Conservation (phyloP, 2,113 vertebrate species). For the Pipa parva region DNA sequence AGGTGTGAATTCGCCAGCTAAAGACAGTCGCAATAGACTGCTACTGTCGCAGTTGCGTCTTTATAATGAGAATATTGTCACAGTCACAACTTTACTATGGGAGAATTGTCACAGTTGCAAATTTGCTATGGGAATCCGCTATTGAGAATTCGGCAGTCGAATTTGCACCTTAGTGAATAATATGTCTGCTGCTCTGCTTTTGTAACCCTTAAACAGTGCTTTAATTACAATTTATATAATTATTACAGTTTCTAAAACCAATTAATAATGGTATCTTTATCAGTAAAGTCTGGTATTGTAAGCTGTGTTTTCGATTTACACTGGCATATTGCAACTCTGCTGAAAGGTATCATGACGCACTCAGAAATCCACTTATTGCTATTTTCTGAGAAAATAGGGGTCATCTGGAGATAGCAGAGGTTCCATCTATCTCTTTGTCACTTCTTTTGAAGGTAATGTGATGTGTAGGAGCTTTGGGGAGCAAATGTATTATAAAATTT, state of each 20-base stretch:
- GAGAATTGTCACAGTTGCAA: too few relatives aligned
- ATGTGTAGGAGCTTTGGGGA: slow-evolving; percentile 19
- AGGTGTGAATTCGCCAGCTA: too few relatives aligned
- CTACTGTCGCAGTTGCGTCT: too few relatives aligned
- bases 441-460: slow-evolving; percentile 20
- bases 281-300: slow-evolving; percentile 1
- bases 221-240: too few relatives aligned
- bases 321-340: slow-evolving; percentile 11
- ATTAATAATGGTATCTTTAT: neutral
- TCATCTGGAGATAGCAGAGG: slow-evolving; percentile 7
- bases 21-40: too few relatives aligned
- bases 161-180: too few relatives aligned
- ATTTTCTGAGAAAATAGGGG: slow-evolving; percentile 29
- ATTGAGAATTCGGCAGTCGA: too few relatives aligned
- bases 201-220: too few relatives aligned
- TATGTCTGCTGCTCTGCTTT: too few relatives aligned
- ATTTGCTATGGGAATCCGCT: too few relatives aligned
- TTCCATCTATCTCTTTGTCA: slow-evolving; percentile 19
- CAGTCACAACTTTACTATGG: too few relatives aligned
- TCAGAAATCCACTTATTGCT: slow-evolving; percentile 16
- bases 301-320: slow-evolving; percentile 23
- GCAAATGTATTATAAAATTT: slow-evolving; percentile 27
- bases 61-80: too few relatives aligned
- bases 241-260: neutral
- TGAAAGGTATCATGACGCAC: slow-evolving; percentile 8